Base-by-base conservation (phyloP, 2,113 vertebrate genomes). In the Oenanthe melanoleuca region DNA sequence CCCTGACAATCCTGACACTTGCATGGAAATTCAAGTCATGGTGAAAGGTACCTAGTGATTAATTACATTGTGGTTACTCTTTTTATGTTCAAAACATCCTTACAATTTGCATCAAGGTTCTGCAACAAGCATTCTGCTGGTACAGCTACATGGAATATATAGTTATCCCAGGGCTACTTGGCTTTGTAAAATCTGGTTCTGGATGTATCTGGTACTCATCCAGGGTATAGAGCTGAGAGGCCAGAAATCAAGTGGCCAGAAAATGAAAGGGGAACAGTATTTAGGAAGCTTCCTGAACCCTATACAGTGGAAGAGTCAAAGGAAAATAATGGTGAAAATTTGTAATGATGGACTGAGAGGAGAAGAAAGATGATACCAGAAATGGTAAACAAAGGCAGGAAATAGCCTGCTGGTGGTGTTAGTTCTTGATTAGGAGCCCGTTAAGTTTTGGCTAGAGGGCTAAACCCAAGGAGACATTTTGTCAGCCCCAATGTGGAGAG, bases 371-470 rank as follows among this genome's bases (percentile, higher is more conserved):
- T 93, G 81, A 94, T 63, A 91, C 47, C 5, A 42, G 55, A 50
- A 88, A 73, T 40, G 81, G 71, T 84, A 95, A 93, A 95, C 86
- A 97, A 95, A 96, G 94, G 63, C 87, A 97, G 94, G 93, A 96
- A 96, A 89, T 75, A 80, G 89, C 66, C 81, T 82, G 74, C 89
- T 95, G 91, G 81, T 95, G 89, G 87, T 94, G 87, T 82, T 91
- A 95, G 87, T 47, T 92, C 91, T 94, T 94, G 87, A 91, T 96
- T 94, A 95, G 81, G 78, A 94, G 81, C 87, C 89, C 11, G 29
- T 86, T 82, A 88, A 88, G 52, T 91, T 95, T 97, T 97, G 92
- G 93, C 94, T 92, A 91, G 94, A 96, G 92, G 92, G 93, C 94
- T 96, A 96, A 97, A 95, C 50, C 55, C 92, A 91, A 86, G 84